phyloP scores from a whole-genome alignment of 2,888 invertebrate genomes.

The Acanthosepion pharaonis region DNA sequence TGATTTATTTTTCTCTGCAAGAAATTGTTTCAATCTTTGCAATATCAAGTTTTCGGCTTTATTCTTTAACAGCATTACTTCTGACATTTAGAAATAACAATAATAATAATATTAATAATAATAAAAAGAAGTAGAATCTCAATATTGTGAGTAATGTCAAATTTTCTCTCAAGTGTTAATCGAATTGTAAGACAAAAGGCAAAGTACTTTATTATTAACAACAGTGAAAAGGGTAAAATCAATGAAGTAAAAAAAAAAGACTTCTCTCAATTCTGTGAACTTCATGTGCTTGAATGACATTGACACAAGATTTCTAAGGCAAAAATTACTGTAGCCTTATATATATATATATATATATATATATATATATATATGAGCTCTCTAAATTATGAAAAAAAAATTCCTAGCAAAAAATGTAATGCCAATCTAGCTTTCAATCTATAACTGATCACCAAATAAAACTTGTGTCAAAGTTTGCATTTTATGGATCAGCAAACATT shows the following conservation, averaged over 20 bases:
- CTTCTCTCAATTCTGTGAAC: background rate
- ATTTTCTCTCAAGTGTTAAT: conserved; percentile 9
- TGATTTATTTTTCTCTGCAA: background rate
- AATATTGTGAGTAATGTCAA: background rate
- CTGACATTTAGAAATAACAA: background rate
- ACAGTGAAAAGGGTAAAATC: background rate
- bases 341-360: background rate
- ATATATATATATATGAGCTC: background rate
- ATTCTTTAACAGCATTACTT: background rate
- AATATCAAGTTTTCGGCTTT: conserved; percentile 18
- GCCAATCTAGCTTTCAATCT: background rate
- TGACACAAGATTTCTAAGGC: background rate
- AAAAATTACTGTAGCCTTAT: background rate
- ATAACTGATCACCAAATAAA: background rate
- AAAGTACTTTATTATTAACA: conserved; percentile 21
- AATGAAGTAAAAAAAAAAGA: background rate
- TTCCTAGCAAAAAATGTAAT: background rate
- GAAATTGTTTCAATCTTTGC: background rate
- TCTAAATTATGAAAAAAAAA: background rate
- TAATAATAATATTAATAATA: background rate
- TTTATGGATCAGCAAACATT: background rate
- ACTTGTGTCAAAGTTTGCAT: background rate
- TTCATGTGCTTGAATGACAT: background rate
- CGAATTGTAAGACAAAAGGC: background rate
- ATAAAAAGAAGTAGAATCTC: background rate